Evolutionary conservation across 2,113 vertebrate genomes (phyloP).

Genomic region (Symphodus melops): DNA sequence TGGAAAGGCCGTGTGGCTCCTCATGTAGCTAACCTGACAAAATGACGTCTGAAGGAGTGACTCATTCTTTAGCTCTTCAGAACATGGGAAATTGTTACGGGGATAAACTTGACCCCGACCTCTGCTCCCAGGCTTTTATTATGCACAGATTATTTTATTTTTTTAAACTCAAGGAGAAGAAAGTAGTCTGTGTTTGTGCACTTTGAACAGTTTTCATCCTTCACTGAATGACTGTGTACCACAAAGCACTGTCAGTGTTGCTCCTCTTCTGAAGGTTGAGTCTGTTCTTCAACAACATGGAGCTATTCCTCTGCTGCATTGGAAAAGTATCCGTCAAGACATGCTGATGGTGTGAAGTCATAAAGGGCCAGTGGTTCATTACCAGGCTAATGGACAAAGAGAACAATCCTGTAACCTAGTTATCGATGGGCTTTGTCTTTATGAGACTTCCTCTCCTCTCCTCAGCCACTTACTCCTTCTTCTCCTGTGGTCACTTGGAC

Average conservation of each 20-base stretch:
- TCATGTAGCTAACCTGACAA: background rate
- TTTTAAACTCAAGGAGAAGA: no score
- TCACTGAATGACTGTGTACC: background rate
- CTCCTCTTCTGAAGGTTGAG: background rate
- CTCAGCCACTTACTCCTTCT: background rate
- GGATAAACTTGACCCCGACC: no score
- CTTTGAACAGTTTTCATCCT: background rate
- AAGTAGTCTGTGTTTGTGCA: background rate
- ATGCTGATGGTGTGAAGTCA: conserved; percentile 40
- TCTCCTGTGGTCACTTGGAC: background rate
- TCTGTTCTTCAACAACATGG: background rate
- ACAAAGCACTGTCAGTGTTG: background rate
- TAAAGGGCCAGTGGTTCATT: conserved; percentile 65
- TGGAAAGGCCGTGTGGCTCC: background rate
- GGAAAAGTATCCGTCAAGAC: background rate
- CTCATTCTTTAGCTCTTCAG: no score
- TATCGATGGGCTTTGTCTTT: conserved; percentile 48
- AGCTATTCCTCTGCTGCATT: background rate
- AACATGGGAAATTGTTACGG: background rate
- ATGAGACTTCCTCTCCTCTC: conserved; percentile 11
- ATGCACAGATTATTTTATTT: no score
- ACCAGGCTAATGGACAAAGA: conserved; percentile 62
- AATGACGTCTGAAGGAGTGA: no score
- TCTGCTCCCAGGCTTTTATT: no score
- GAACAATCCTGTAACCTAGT: conserved; percentile 55